Base-by-base conservation (phyloP, 1,140 invertebrate genomes). In the Ooceraea biroi region DNA sequence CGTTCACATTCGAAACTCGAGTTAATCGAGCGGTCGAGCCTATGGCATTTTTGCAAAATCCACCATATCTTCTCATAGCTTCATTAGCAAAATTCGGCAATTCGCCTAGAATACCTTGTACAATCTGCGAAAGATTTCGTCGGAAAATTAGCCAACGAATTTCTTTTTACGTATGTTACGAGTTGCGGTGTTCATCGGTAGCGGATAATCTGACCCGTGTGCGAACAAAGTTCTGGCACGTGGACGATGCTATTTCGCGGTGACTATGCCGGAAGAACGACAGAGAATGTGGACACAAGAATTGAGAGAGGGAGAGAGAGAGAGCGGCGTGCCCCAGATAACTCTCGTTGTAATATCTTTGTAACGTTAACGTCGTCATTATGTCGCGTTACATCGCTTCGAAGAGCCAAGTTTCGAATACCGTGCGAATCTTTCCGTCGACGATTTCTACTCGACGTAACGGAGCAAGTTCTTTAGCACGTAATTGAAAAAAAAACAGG, bases 211-310 rank as follows among this genome's bases (percentile, higher is more conserved):
- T 44, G 76, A 27, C 10, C 48, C 17, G 11, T 25, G 60, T 48
- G 27, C 17, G 65, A 80, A 78, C 50, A 69, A 80, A 80, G 65
- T 80, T 80, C 76, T 80, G 76, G 76, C 76, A 80, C 76, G 76
- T 55, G 50, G 65, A 57, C 36, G 76, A 80, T 80, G 65, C 76
- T 80, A 71, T 80, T 80, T 80, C 41, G 52, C 36, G 63, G 50
- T 68, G 76, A 22, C 76, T 80, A 71, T 69, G 76, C 57, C 50
- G 50, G 50, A 69, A 80, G 65, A 36, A 17, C n/a, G 63, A 80
- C 50, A n/a, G 65, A 22, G 76, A 80, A 80, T 80, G 76, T 80
- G 36, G 65, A n/a, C 36, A 69, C 55, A 57, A 80, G 65, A 80
- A 65, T 22, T 44, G 50, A 57, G 76, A 44, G 50, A 69, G 46